Evolutionary conservation across 2,797 vertebrate species (phyloP).

Genomic region (Pelodytes ibericus): DNA sequence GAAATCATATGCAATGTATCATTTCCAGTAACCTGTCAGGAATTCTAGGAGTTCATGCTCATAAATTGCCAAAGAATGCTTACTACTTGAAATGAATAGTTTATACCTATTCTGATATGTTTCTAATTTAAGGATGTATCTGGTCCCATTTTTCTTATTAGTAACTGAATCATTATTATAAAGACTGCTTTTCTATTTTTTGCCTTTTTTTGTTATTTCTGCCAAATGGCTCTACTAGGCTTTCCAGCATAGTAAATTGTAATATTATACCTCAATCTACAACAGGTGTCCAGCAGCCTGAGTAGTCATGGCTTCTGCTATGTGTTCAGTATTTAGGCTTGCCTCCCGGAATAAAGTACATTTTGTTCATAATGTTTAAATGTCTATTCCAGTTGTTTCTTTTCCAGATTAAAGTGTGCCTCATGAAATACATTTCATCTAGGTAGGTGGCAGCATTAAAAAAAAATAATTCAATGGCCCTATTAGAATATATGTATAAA

Average conservation of each 20-base stretch:
- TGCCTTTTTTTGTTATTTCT: not conserved
- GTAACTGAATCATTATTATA: constrained; percentile 45
- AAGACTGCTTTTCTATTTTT: constrained; percentile 20
- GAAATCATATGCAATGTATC: not conserved
- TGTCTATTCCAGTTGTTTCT: constrained; percentile 23
- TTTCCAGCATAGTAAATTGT: constrained; percentile 47
- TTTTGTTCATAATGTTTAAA: constrained; percentile 25
- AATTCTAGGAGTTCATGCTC: constrained; percentile 19
- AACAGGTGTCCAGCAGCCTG: not conserved
- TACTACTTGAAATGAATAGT: constrained; percentile 25
- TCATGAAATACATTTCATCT: constrained; percentile 60
- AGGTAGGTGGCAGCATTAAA: constrained; percentile 48
- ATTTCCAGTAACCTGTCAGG: constrained; percentile 22
- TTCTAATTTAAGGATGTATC: constrained; percentile 56
- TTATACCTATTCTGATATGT: constrained; percentile 47
- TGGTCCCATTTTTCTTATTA: constrained; percentile 51
- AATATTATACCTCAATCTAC: constrained; percentile 18
- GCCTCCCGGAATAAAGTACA: constrained; percentile 4
- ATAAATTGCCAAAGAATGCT: constrained; percentile 20
- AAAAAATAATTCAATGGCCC: constrained; percentile 50
- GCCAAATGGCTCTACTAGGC: constrained; percentile 31
- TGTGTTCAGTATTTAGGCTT: constrained; percentile 36
- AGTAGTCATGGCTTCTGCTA: constrained; percentile 9
- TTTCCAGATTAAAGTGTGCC: constrained; percentile 58
- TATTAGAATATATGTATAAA: constrained; percentile 57